These are phyloP conservation scores for Chaetodon trifascialis DNA, from an alignment of 2,113 vertebrate genomes.

Conservation along the genomic window DNA sequence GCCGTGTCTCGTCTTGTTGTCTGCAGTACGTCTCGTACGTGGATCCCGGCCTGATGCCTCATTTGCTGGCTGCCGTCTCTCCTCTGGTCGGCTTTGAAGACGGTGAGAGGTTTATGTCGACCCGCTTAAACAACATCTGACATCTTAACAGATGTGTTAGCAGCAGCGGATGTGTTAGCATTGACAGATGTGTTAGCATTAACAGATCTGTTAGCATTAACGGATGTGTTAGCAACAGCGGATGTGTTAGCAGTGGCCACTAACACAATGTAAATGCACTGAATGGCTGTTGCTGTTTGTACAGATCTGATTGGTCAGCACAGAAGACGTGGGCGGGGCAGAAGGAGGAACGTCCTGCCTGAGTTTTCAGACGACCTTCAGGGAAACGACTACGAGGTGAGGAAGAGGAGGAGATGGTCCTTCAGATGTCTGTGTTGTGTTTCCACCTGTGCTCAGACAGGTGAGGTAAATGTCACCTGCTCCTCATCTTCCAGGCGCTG, in stretches of 20 bases:
- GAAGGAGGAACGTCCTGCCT: slow-evolving; percentile 32
- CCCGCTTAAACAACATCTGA: too few species aligned
- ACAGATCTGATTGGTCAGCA: slow-evolving; percentile 51
- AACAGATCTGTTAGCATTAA: too few species aligned
- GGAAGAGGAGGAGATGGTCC: neutral
- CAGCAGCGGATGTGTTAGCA: too few species aligned
- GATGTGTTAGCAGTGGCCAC: too few species aligned
- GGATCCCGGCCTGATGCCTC: slow-evolving; percentile 76
- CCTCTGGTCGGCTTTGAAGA: slow-evolving; percentile 48
- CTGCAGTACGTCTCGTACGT: slow-evolving; percentile 64
- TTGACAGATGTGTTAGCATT: too few species aligned
- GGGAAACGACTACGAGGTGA: slow-evolving; percentile 86
- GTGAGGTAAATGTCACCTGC: too few species aligned
- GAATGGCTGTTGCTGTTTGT: neutral
- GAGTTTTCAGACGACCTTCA: slow-evolving; percentile 65
- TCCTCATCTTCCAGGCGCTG: slow-evolving; percentile 73
- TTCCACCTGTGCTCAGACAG: too few species aligned
- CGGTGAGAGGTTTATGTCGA: slow-evolving; percentile 9
- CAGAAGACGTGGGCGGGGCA: slow-evolving; percentile 45
- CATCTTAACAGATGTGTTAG: too few species aligned
- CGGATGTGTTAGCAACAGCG: too few species aligned
- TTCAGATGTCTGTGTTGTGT: too few species aligned
- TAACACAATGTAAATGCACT: too few species aligned
- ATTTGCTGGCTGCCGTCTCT: slow-evolving; percentile 60
- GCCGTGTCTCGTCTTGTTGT: neutral